Evolutionary conservation across 2,113 vertebrate genomes (phyloP).

Genomic region (Leptodactylus fuscus): DNA sequence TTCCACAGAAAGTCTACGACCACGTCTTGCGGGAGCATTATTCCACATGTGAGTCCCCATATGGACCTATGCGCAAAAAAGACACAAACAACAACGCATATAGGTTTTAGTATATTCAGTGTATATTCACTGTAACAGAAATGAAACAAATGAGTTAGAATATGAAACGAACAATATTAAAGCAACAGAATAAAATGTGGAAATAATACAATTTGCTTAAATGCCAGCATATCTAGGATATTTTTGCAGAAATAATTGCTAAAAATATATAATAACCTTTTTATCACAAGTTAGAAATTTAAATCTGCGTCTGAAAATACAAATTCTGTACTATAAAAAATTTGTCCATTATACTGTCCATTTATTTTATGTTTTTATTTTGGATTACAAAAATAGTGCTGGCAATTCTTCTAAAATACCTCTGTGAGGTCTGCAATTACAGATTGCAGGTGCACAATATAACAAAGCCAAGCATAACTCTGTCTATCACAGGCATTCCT

Average conservation of each 20-base stretch:
- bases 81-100: constrained; percentile 62
- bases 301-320: not conserved
- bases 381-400: constrained; percentile 16
- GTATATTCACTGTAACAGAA: not conserved
- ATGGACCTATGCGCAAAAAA: constrained; percentile 83
- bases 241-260: not conserved
- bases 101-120: not conserved
- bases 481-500: constrained; percentile 12
- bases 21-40: constrained; percentile 94
- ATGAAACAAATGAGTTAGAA: not conserved
- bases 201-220: not conserved
- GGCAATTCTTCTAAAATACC: constrained; percentile 32
- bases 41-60: constrained; percentile 99
- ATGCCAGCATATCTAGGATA: not conserved
- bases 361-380: constrained; percentile 20
- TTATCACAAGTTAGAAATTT: not conserved
- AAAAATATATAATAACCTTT: not conserved
- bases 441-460: constrained; percentile 32
- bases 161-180: not conserved
- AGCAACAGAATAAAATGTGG: not conserved
- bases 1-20: constrained; percentile 94
- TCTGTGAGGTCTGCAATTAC: constrained; percentile 33
- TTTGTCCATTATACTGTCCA: not conserved
- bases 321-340: not conserved
- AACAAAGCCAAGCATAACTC: not conserved